Conservation (phyloP, 2,113 vertebrate genomes). For the Cavia aperea region DNA sequence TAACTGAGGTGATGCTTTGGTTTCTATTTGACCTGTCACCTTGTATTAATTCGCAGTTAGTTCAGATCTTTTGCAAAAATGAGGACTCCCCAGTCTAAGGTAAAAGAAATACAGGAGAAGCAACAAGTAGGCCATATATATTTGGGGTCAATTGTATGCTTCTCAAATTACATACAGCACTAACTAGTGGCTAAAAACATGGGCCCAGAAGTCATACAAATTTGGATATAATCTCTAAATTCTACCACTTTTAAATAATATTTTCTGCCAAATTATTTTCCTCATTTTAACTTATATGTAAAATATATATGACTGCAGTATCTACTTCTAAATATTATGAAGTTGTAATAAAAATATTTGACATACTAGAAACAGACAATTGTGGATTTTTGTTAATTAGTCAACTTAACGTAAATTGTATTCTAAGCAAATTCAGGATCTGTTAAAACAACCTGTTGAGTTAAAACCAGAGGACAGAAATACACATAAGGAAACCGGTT, state of each 20-base stretch:
- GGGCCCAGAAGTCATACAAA: background rate
- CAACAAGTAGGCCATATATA: background rate
- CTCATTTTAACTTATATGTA: background rate
- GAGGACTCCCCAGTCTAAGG: background rate
- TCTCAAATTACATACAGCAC: background rate
- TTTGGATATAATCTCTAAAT: background rate
- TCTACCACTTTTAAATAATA: background rate
- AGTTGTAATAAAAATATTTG: background rate
- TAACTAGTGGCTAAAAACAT: background rate
- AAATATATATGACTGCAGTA: background rate
- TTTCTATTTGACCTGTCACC: background rate
- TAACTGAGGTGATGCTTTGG: background rate
- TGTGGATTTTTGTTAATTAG: background rate
- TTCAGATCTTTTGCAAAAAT: background rate
- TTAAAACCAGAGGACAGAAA: background rate
- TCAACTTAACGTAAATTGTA: background rate
- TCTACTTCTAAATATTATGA: background rate
- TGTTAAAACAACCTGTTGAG: background rate
- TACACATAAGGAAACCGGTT: background rate
- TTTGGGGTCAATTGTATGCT: background rate
- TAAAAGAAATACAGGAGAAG: background rate
- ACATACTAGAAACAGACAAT: background rate
- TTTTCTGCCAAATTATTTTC: background rate
- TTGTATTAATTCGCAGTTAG: background rate
- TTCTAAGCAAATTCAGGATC: background rate